These are phyloP conservation scores for Podarcis muralis DNA, from an alignment of 2,113 vertebrate species.

Conservation along the genomic window DNA sequence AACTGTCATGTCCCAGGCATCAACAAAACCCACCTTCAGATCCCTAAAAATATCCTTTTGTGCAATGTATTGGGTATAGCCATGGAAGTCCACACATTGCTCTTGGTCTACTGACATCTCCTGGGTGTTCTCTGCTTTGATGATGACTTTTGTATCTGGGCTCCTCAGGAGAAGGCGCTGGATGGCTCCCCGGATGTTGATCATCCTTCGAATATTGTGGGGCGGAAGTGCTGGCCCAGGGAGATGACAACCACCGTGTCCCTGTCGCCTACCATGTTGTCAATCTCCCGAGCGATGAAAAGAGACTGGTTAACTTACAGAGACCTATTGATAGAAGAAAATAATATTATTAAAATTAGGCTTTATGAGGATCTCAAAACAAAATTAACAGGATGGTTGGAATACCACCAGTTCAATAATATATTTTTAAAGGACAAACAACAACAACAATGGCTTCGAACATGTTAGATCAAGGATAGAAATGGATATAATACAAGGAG, in stretches of 20 bases:
- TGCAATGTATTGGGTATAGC: constrained; percentile 46
- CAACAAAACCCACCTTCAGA: constrained; percentile 39
- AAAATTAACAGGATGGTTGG: too few relatives aligned
- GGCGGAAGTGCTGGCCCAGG: constrained; percentile 46
- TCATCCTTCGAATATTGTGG: constrained; percentile 5
- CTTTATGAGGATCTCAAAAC: too few relatives aligned
- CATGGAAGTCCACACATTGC: constrained; percentile 47
- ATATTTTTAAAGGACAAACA: too few relatives aligned
- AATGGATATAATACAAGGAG: too few relatives aligned
- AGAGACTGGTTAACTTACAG: too few relatives aligned
- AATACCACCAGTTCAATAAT: too few relatives aligned
- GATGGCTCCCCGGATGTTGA: constrained; percentile 39
- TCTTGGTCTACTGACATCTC: constrained; percentile 14
- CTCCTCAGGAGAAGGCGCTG: constrained; percentile 29
- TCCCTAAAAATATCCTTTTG: constrained; percentile 40
- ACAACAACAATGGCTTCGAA: too few relatives aligned
- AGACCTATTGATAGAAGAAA: too few relatives aligned
- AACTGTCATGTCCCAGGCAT: constrained; percentile 55
- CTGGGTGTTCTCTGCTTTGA: constrained; percentile 49
- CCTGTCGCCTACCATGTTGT: constrained; percentile 12
- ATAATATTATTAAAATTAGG: too few relatives aligned
- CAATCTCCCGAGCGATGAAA: constrained; percentile 30
- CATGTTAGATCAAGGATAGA: too few relatives aligned
- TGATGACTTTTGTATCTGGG: constrained; percentile 47
- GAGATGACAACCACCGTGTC: not conserved